Evolutionary conservation across 1,140 invertebrate genomes (phyloP).

Genomic region (Hypothenemus hampei): DNA sequence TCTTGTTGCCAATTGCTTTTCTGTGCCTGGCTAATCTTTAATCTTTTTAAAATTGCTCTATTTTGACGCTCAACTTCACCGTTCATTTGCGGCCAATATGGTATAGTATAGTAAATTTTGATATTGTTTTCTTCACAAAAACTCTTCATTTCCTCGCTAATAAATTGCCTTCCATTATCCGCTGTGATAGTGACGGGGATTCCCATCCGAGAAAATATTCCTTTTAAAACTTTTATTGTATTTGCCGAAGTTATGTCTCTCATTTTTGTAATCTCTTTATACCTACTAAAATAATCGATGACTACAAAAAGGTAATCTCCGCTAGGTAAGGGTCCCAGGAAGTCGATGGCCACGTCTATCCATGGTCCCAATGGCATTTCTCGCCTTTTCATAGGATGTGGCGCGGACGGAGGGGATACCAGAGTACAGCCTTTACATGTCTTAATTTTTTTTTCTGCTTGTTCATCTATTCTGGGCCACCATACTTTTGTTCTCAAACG

Average conservation of each 20-base stretch:
- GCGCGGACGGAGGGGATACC: conserved; percentile 29
- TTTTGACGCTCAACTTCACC: conserved; percentile 39
- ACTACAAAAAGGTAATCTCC: conserved; percentile 36
- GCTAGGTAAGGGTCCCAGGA: conserved; percentile 38
- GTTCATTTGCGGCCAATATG: conserved; percentile 34
- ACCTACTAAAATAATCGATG: conserved; percentile 22
- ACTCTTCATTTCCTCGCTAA: conserved; percentile 18
- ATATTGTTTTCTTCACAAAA: conserved; percentile 13
- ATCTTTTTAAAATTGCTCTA: conserved; percentile 33
- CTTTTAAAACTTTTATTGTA: conserved; percentile 8
- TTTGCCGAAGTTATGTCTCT: background rate
- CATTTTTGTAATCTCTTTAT: conserved; percentile 20
- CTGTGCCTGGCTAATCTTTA: conserved; percentile 34
- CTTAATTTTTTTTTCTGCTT: conserved; percentile 46
- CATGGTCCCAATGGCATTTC: conserved; percentile 39
- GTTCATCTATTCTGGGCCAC: conserved; percentile 50
- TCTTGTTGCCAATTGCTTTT: conserved; percentile 31
- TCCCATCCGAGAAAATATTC: conserved; percentile 25
- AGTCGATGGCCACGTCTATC: conserved; percentile 40
- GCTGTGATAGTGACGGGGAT: conserved; percentile 22
- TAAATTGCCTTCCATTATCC: conserved; percentile 26
- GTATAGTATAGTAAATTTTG: conserved; percentile 4
- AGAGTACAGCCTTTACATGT: conserved; percentile 46
- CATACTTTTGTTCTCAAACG: conserved; percentile 50
- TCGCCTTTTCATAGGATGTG: conserved; percentile 35